phyloP scores from a whole-genome alignment of 2,888 invertebrate genomes.

The Erynnis tages region DNA sequence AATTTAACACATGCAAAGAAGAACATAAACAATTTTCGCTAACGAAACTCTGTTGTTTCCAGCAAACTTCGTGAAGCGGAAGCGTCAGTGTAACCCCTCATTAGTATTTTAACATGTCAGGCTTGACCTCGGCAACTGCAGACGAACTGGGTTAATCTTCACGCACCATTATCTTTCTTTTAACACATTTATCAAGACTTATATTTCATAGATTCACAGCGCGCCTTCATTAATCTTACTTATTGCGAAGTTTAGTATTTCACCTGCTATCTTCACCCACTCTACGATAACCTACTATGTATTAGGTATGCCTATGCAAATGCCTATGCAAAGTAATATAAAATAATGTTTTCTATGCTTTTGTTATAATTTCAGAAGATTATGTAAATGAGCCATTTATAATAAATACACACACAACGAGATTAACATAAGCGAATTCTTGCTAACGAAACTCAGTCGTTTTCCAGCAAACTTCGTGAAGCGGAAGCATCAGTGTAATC shows the following conservation, averaged over 20 bases:
- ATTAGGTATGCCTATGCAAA: no score
- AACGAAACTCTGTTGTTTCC: not conserved
- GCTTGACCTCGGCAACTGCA: slow-evolving; percentile 10
- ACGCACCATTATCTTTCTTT: slow-evolving; percentile 16
- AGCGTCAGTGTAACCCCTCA: slow-evolving; percentile 9
- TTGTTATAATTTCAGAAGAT: no score
- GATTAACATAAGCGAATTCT: no score
- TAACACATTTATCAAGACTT: slow-evolving; percentile 8
- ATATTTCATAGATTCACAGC: not conserved
- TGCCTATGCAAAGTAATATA: no score
- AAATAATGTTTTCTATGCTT: no score
- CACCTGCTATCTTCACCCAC: no score
- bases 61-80: not conserved
- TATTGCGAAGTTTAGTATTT: no score
- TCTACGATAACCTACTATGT: no score
- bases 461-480: not conserved
- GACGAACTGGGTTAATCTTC: slow-evolving; percentile 19
- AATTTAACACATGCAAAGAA: no score
- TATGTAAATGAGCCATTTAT: no score
- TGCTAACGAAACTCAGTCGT: not conserved
- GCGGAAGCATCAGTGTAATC: slow-evolving; percentile 2
- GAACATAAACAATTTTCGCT: no score
- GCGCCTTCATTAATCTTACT: not conserved
- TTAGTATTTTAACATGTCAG: slow-evolving; percentile 26
- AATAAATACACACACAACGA: no score